phyloP scores from a whole-genome alignment of 1,140 invertebrate genomes.

The Panagrolaimus sp. region DNA sequence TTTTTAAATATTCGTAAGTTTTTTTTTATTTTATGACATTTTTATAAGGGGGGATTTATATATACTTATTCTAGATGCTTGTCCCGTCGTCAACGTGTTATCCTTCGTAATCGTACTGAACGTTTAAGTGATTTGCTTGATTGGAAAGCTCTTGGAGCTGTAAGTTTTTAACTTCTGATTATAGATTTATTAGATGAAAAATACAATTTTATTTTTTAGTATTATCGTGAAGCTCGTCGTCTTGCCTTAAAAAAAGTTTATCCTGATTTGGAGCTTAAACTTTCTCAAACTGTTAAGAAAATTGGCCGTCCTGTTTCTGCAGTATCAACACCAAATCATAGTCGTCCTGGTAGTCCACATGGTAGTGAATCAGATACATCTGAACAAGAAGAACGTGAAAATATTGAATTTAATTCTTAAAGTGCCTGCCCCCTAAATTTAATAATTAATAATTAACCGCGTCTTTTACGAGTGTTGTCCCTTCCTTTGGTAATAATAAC shows the following conservation, averaged over 20 bases:
- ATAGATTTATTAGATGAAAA: background rate
- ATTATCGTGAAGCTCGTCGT: constrained; percentile 53
- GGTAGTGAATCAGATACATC: constrained; percentile 40
- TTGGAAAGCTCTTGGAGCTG: constrained; percentile 78
- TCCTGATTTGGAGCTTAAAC: constrained; percentile 53
- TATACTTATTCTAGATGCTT: constrained; percentile 82
- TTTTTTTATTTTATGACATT: constrained; percentile 4
- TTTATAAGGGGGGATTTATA: constrained; percentile 72
- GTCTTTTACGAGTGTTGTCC: too few relatives aligned
- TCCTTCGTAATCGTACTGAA: constrained; percentile 94
- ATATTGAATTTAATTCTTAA: constrained; percentile 23
- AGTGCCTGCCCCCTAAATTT: too few relatives aligned
- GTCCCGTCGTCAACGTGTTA: constrained; percentile 87
- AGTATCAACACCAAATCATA: constrained; percentile 39
- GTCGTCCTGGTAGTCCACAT: constrained; percentile 25
- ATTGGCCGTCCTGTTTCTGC: constrained; percentile 51
- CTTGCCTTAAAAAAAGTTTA: constrained; percentile 51
- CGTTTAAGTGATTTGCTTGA: constrained; percentile 91
- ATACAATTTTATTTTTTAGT: constrained; percentile 30
- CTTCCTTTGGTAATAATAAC: too few relatives aligned
- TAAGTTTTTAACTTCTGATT: constrained; percentile 12
- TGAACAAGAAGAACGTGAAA: constrained; percentile 50
- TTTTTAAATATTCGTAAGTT: constrained; percentile 47
- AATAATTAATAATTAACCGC: too few relatives aligned
- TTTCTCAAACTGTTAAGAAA: constrained; percentile 45